Base-by-base conservation (phyloP, 2,888 invertebrate genomes). In the Onchidella celtica region DNA sequence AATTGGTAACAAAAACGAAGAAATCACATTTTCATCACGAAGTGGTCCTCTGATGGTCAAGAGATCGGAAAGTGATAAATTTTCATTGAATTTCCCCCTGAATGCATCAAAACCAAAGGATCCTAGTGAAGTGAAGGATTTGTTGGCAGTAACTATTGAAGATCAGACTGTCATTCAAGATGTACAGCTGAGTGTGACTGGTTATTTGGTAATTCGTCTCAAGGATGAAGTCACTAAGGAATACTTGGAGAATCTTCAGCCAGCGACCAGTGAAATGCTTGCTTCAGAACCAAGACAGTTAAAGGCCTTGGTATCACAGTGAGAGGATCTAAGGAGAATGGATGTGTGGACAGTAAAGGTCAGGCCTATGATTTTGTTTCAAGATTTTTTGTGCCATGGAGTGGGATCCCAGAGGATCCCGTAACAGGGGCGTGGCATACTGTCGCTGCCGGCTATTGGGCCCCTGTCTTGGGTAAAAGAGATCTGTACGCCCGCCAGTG, bases 321-420 rank as follows among this genome's bases (percentile, higher is more conserved):
- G 34, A 87, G 84, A 80, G 90, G 89, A 11, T 66, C 75, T 2
- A 36, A n/a, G 9, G 83, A 79, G 9, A 83, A 84, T 55, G 84
- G 83, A 3, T 85, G 81, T 68, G 72, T 80, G 21, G 87, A 87
- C 69, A 70, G 59, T 14, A 17, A 75, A 34, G 89, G 89, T 0
- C 72, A 79, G n/a, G 27, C 61, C 1, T 92, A 90, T 83, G 92
- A 94, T 83, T 94, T 94, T 85, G 83, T 94, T 4, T 94, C 94
- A 11, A 87, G 94, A 65, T 94, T 93, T 86, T 94, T 94, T 87
- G 93, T 93, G 32, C 94, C 94, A 0, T 94, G 94, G 94, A 88
- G 89, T 85, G 94, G 94, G 2, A 93, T 94, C 34, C 87, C 90
- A 27, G 94, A 94, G 85, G 94, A 94, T 85, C 94, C 94, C 0